Conservation (phyloP, 2,113 vertebrate species). For the Halichoerus grypus region DNA sequence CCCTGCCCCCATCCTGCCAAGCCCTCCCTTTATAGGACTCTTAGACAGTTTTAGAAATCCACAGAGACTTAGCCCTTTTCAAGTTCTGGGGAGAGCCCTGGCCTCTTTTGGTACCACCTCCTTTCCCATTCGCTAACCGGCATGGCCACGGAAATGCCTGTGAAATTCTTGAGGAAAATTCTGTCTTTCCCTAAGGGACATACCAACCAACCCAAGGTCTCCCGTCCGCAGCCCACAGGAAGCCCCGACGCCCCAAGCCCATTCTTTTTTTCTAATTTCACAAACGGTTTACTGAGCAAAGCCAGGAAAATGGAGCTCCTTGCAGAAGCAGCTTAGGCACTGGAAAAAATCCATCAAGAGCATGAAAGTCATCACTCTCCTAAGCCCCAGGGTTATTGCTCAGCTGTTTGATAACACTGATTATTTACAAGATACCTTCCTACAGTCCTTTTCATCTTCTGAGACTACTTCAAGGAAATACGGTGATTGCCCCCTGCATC, state of each 20-base stretch:
- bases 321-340: neutral
- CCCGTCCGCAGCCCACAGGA: neutral
- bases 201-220: neutral
- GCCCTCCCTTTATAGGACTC: neutral
- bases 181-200: neutral
- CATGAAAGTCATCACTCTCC: neutral
- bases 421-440: neutral
- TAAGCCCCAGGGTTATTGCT: neutral
- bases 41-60: constrained; percentile 37
- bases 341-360: neutral
- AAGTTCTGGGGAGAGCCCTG: neutral
- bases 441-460: neutral
- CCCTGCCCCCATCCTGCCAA: neutral
- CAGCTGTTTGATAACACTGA: neutral
- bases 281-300: neutral
- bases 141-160: neutral
- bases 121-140: neutral
- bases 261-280: constrained; percentile 63
- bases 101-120: neutral
- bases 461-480: too few species aligned
- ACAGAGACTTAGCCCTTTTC: neutral
- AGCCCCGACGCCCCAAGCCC: neutral
- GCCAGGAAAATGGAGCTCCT: constrained; percentile 17
- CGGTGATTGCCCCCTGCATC: neutral
- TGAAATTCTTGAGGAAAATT: constrained; percentile 18